phyloP scores from a whole-genome alignment of 1,140 invertebrate species.

The Dendroctonus valens region DNA sequence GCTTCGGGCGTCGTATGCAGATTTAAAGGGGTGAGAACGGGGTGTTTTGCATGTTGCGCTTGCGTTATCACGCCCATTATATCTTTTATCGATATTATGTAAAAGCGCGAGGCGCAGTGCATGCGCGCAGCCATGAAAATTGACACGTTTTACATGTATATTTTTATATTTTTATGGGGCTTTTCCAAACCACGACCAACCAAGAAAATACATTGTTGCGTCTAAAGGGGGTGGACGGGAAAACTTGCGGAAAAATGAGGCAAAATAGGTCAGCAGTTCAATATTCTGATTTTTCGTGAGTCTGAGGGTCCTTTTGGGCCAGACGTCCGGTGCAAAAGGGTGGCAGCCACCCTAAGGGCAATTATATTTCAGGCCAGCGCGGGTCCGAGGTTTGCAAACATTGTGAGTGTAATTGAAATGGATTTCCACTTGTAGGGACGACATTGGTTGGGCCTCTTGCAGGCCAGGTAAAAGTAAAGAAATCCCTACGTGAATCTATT shows the following conservation, averaged over 20 bases:
- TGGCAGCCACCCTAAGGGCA: conserved; percentile 12
- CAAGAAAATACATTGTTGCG: no score
- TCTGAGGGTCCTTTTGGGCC: conserved; percentile 28
- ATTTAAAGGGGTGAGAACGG: conserved; percentile 42
- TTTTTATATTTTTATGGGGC: conserved; percentile 48
- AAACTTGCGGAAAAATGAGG: no score
- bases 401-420: conserved; percentile 16
- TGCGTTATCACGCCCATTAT: conserved; percentile 46
- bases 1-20: conserved; percentile 42
- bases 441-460: no score
- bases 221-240: no score
- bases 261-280: no score
- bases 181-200: not conserved
- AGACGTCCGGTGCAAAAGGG: conserved; percentile 29
- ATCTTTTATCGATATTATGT: conserved; percentile 50
- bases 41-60: conserved; percentile 43
- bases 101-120: conserved; percentile 38
- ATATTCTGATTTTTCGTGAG: conserved; percentile 34
- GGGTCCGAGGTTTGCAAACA: conserved; percentile 18
- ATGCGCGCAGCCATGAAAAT: conserved; percentile 41
- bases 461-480: no score
- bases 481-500: no score
- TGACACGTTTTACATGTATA: conserved; percentile 48
- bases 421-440: conserved; percentile 6
- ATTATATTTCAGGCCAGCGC: conserved; percentile 20